These are phyloP conservation scores for Drosophila robusta DNA, from an alignment of 2,888 invertebrate species.

Conservation along the genomic window DNA sequence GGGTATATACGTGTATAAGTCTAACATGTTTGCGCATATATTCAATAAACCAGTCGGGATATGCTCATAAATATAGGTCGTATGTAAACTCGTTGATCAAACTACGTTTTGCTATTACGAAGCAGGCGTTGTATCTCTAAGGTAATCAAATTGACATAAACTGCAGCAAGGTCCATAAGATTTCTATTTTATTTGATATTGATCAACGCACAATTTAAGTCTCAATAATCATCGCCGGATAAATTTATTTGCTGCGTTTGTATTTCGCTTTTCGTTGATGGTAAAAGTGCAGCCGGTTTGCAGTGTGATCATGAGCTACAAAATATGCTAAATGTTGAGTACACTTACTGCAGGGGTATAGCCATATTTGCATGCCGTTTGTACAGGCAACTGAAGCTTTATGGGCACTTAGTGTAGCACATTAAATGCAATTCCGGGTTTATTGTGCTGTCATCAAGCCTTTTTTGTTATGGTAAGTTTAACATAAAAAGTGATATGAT, in stretches of 20 bases:
- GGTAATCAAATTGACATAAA: not conserved
- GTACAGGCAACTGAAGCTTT: not conserved
- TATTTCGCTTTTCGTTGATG: not conserved
- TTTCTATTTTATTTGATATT: not conserved
- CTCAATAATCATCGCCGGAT: slow-evolving; percentile 12
- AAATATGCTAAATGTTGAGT: slow-evolving; percentile 45
- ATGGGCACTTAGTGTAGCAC: not conserved
- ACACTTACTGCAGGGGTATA: slow-evolving; percentile 9
- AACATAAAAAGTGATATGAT: not conserved
- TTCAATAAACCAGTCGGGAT: slow-evolving; percentile 6
- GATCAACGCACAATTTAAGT: not conserved
- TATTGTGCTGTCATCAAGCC: slow-evolving; percentile 6
- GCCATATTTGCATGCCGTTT: not conserved
- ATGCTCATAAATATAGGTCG: not conserved
- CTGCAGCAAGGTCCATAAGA: not conserved
- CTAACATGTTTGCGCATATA: not conserved
- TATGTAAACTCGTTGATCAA: slow-evolving; percentile 1
- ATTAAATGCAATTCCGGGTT: slow-evolving; percentile 1
- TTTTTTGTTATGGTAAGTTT: slow-evolving; percentile 1
- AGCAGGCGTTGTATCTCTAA: not conserved
- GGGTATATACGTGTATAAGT: not conserved
- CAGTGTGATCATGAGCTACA: slow-evolving; percentile 46
- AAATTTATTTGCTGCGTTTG: not conserved
- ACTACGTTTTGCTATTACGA: not conserved
- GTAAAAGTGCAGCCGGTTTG: slow-evolving; percentile 52